Conservation (phyloP, 2,113 vertebrate species). For the Chroicocephalus ridibundus region DNA sequence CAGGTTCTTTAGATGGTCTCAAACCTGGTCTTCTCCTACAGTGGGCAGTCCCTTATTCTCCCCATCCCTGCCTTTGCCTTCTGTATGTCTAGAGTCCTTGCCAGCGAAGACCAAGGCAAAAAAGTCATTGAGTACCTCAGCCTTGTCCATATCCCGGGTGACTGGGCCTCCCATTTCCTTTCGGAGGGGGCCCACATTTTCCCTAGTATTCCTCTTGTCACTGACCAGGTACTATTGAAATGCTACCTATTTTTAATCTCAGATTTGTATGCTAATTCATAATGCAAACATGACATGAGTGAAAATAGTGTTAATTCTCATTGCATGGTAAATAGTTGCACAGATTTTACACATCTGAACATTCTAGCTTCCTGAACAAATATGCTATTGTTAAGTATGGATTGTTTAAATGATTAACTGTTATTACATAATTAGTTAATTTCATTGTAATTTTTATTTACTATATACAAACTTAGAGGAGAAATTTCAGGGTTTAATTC, state of each 20-base stretch:
- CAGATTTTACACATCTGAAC: background rate
- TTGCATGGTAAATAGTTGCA: background rate
- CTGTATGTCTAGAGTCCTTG: background rate
- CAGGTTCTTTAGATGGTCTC: background rate
- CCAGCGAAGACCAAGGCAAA: background rate
- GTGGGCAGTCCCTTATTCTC: background rate
- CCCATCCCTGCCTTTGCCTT: background rate
- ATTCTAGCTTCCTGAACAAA: background rate
- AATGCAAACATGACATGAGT: background rate
- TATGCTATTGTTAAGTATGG: background rate
- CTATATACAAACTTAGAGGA: background rate
- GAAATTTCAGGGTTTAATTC: background rate
- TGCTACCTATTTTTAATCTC: background rate
- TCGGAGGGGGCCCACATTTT: background rate
- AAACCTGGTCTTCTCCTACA: background rate
- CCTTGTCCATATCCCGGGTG: background rate
- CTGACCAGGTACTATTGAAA: background rate
- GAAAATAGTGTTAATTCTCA: background rate
- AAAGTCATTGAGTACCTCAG: background rate
- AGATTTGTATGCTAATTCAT: background rate
- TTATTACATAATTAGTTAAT: background rate
- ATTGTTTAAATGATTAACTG: background rate
- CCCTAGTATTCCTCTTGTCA: background rate
- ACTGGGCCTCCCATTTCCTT: background rate
- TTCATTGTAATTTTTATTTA: background rate